These are phyloP conservation scores for Notolabrus celidotus DNA, from an alignment of 2,797 vertebrate species.

Conservation along the genomic window DNA sequence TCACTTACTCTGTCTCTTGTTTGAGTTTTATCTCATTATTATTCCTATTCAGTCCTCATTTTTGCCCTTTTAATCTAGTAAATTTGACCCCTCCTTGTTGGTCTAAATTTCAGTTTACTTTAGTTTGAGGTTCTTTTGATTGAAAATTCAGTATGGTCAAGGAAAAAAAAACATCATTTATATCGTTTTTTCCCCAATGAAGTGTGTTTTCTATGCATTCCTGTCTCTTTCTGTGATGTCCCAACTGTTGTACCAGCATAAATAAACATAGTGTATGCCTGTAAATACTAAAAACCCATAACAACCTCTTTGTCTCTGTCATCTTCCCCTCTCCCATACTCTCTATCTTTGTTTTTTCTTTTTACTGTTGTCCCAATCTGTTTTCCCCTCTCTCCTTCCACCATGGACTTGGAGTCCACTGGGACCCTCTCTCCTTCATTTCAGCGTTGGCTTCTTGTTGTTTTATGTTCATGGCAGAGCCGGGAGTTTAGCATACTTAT, in stretches of 20 bases:
- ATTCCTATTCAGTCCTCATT: neutral
- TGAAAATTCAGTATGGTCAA: neutral
- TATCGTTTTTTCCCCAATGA: too few relatives aligned
- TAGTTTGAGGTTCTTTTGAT: neutral
- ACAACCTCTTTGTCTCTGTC: neutral
- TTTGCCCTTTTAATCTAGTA: neutral
- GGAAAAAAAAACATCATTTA: neutral
- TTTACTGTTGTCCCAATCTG: slow-evolving; percentile 24
- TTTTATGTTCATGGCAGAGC: slow-evolving; percentile 63
- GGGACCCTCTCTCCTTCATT: slow-evolving; percentile 49
- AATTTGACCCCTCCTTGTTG: neutral
- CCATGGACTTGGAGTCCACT: slow-evolving; percentile 32
- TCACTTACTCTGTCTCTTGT: neutral
- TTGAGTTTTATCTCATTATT: neutral
- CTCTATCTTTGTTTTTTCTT: slow-evolving; percentile 6
- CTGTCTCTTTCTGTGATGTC: neutral
- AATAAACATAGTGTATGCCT: neutral
- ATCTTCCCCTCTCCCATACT: neutral
- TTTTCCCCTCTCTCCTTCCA: slow-evolving; percentile 41
- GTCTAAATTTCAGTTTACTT: neutral
- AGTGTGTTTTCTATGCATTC: too few relatives aligned
- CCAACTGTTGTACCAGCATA: neutral
- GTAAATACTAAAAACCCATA: slow-evolving; percentile 13
- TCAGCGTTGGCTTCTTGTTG: slow-evolving; percentile 37
- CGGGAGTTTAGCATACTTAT: slow-evolving; percentile 45